Percentiles rank a stretch among this genome's conserved stretches.
phyloP scores from a whole-genome alignment of 2,113 vertebrate species.

The Verasper variegatus region DNA sequence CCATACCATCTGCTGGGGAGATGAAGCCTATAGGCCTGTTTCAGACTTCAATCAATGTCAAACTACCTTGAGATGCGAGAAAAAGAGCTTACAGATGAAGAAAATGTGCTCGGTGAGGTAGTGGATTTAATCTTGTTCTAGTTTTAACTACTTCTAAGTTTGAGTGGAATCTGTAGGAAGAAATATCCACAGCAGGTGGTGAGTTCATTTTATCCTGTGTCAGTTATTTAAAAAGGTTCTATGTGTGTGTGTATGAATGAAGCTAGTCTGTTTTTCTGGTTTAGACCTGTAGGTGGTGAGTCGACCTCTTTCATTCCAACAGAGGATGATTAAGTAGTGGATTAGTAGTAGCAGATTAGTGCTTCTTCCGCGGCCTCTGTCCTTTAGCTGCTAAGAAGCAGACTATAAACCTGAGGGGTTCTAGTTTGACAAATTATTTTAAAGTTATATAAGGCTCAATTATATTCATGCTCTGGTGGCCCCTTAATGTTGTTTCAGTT shows the following conservation, averaged over 20 bases:
- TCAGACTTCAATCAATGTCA: slow-evolving; percentile 47
- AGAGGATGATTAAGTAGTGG: slow-evolving; percentile 48
- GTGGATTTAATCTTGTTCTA: slow-evolving; percentile 1
- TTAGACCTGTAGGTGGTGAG: slow-evolving; percentile 31
- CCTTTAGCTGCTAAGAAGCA: slow-evolving; percentile 22
- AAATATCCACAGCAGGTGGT: slow-evolving; percentile 13
- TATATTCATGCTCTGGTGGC: not conserved
- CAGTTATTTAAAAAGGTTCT: not conserved
- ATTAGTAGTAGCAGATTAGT: slow-evolving; percentile 50
- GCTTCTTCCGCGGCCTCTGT: slow-evolving; percentile 22
- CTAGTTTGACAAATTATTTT: slow-evolving; percentile 1
- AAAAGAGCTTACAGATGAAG: slow-evolving; percentile 15
- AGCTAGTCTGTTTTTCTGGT: slow-evolving; percentile 19
- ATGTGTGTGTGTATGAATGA: not conserved
- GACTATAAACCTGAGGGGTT: slow-evolving; percentile 1
- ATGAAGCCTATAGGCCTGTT: slow-evolving; percentile 30
- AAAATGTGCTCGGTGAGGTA: slow-evolving; percentile 8
- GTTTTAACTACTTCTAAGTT: slow-evolving; percentile 15
- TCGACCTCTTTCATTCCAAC: slow-evolving; percentile 30
- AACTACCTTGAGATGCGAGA: slow-evolving; percentile 28
- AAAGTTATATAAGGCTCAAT: not conserved
- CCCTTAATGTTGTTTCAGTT: not conserved
- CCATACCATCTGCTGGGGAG: slow-evolving; percentile 53
- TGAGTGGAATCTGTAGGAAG: slow-evolving; percentile 26
- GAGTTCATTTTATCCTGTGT: not conserved